Conservation (phyloP, 2,888 invertebrate species). For the Labia minor region DNA sequence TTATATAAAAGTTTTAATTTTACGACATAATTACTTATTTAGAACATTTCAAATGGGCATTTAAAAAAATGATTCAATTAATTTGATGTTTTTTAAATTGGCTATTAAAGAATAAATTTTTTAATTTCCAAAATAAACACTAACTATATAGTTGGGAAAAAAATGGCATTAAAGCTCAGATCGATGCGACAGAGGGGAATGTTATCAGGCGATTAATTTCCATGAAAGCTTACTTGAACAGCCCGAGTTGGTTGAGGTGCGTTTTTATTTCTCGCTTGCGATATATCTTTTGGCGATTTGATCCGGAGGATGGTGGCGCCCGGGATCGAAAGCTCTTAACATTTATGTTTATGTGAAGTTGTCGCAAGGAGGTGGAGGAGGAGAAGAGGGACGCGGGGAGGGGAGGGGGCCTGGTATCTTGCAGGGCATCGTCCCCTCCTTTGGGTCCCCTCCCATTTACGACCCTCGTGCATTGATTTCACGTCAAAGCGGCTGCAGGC, state of each 20-base stretch:
- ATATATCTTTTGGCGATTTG: too few relatives aligned
- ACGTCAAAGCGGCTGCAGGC: neutral
- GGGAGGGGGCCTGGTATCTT: too few relatives aligned
- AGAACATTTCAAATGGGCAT: neutral
- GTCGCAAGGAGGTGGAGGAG: neutral
- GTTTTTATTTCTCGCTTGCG: neutral
- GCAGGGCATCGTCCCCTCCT: neutral
- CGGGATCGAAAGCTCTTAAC: neutral
- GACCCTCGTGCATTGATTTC: slow-evolving; percentile 15
- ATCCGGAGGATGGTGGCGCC: neutral
- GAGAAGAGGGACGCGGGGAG: neutral
- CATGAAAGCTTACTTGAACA: too few relatives aligned
- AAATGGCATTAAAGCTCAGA: neutral
- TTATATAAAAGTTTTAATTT: neutral
- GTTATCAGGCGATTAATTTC: neutral
- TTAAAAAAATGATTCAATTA: slow-evolving; percentile 5
- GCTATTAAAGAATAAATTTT: neutral
- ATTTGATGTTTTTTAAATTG: slow-evolving; percentile 4
- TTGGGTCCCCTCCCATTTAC: neutral
- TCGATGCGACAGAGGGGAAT: neutral
- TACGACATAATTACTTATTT: slow-evolving; percentile 1
- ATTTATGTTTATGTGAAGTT: slow-evolving; percentile 2
- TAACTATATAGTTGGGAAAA: neutral
- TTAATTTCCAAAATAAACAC: slow-evolving; percentile 7
- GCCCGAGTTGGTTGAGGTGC: neutral